These are phyloP conservation scores for Arbacia lixula DNA, from an alignment of 53 echinoderm and acorn worm species.

Conservation along the genomic window DNA sequence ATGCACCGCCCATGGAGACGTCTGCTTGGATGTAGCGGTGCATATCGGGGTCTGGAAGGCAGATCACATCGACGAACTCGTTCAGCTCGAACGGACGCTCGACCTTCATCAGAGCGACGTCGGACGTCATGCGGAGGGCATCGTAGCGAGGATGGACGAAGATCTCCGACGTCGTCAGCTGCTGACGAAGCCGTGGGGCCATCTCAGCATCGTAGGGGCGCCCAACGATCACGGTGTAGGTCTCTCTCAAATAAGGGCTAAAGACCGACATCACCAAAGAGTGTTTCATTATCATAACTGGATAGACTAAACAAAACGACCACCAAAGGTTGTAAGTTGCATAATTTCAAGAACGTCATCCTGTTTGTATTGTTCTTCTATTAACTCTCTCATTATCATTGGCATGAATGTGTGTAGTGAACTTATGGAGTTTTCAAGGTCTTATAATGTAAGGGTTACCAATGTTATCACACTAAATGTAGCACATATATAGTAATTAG, in stretches of 20 bases:
- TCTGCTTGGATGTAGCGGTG: slow-evolving; percentile 26
- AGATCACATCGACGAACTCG: slow-evolving; percentile 26
- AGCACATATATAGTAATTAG: no score
- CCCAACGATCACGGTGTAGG: slow-evolving; percentile 1
- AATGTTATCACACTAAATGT: no score
- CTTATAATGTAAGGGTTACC: no score
- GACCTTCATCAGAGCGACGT: slow-evolving; percentile 36
- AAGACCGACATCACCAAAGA: no score
- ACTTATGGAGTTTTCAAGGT: no score
- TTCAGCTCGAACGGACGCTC: slow-evolving; percentile 30
- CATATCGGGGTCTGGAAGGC: slow-evolving; percentile 34
- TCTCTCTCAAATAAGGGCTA: slow-evolving; percentile 18
- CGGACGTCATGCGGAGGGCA: neutral
- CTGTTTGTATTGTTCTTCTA: no score
- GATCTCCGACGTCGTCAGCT: neutral
- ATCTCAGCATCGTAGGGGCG: neutral
- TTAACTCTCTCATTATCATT: no score
- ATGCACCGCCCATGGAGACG: neutral
- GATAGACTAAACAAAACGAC: no score
- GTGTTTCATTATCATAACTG: no score
- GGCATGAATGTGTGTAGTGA: no score
- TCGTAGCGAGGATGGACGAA: slow-evolving; percentile 27
- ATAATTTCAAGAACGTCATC: no score
- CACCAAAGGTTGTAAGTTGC: no score
- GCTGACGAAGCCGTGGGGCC: neutral